Evolutionary conservation across 1,140 invertebrate species (phyloP), one percentile per base, ranked within the genome.

Genomic region (Drosophila sulfurigaster): DNA sequence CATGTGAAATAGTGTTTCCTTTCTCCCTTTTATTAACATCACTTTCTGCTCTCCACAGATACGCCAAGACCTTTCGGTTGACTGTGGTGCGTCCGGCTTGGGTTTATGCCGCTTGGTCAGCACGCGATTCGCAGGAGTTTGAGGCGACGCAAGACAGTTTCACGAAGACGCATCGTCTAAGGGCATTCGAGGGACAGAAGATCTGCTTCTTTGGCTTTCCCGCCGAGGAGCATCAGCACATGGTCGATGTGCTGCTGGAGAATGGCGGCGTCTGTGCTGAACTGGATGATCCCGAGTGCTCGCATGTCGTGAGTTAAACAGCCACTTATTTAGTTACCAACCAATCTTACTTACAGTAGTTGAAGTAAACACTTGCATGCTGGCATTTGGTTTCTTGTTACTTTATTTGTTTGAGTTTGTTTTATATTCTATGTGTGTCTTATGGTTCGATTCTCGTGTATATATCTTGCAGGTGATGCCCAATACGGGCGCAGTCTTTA

Each of bases 201-300:
- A 95, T 99, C 16, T 96, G 96, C 93, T 99, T 99, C 91, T 94
- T 96, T 82, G 98, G 98, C 3, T 99, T 99, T 93, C 94, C 96
- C 1, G 95, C 96, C 58, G 97, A 97, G 75, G 98, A 99, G 92
- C 95, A 96, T 87, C 95, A 95, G 82, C 97, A 99, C 91, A 99
- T 99, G 98, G 95, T 95, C 48, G 97, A 98, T 91, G 95, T 98
- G 45, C 94, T 98, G 38, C 94, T 96, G 71, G 95, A 96, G 85
- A 98, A 98, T 93, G 97, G 97, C 67, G 98, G 98, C 54, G 94
- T 94, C 76, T 93, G 95, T 51, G 96, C 96, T 49, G 93, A 95
- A 65, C 92, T 96, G 48, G 96, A 96, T 72, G 97, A 98, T 94
- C 94, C 96, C 35, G 94, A 95, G 78, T 97, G 96, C 89, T 97